Conservation (phyloP, 2,113 vertebrate species). For the Sus scrofa region T2T-Sscrofa CM000828.6:46312001-46312500, state of each 20-base stretch:
- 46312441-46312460: constrained; percentile 86
- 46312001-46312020: not conserved
- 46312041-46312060: not conserved
- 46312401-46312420: not conserved
- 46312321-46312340: constrained; percentile 73
- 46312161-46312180: not conserved
- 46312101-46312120: not conserved
- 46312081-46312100: not conserved
- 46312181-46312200: not conserved
- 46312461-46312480: constrained; percentile 64
- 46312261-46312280: constrained; percentile 64
- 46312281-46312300: constrained; percentile 83
- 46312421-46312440: constrained; percentile 64
- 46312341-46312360: not conserved
- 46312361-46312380: constrained; percentile 88
- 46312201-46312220: not conserved
- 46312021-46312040: not conserved
- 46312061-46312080: too few relatives aligned
- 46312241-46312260: constrained; percentile 73
- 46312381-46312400: constrained; percentile 64
- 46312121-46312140: not conserved
- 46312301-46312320: constrained; percentile 81
- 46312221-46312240: not conserved
- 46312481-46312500: constrained; percentile 70
- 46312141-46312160: not conserved